Evolutionary conservation across 30 jellyfish, hydroid and myxozoan species (phyloP).

Genomic region (Mastigias papua): DNA sequence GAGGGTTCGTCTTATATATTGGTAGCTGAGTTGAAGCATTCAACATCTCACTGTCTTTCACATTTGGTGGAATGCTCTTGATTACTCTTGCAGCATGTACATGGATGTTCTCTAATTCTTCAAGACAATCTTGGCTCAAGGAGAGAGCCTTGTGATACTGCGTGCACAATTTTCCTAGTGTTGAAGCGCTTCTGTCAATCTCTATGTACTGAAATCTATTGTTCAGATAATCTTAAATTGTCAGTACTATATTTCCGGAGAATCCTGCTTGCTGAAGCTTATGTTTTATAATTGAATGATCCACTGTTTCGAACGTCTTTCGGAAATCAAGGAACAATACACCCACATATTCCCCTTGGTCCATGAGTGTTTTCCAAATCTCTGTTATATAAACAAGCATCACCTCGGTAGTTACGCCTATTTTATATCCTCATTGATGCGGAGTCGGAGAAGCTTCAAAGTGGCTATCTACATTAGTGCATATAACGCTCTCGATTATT

Average conservation of each 20-base stretch:
- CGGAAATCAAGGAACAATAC: constrained; percentile 38
- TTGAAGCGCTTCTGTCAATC: constrained; percentile 24
- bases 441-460: constrained; percentile 1
- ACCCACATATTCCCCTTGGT: constrained; percentile 49
- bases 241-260: constrained; percentile 28
- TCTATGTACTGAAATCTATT: constrained; percentile 33
- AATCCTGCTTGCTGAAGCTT: constrained; percentile 50
- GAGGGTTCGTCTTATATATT: too few relatives aligned
- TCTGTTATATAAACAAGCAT: constrained; percentile 52
- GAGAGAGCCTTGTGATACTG: constrained; percentile 33
- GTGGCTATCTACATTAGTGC: constrained; percentile 37
- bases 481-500: constrained; percentile 26
- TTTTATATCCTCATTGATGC: neutral
- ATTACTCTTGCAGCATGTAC: constrained; percentile 32
- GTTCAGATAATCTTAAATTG: constrained; percentile 27
- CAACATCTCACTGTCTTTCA: constrained; percentile 48
- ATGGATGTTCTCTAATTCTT: constrained; percentile 33
- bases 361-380: constrained; percentile 46
- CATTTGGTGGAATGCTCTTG: constrained; percentile 37
- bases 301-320: constrained; percentile 59
- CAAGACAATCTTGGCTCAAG: constrained; percentile 20
- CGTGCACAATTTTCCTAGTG: constrained; percentile 34
- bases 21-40: too few relatives aligned
- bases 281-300: constrained; percentile 4
- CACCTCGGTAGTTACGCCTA: constrained; percentile 23